A percentile compares a stretch with the other conserved stretches of the same genome.
phyloP scores from a whole-genome alignment of 2,113 vertebrate genomes.

The Bubo blakistoni region DNA sequence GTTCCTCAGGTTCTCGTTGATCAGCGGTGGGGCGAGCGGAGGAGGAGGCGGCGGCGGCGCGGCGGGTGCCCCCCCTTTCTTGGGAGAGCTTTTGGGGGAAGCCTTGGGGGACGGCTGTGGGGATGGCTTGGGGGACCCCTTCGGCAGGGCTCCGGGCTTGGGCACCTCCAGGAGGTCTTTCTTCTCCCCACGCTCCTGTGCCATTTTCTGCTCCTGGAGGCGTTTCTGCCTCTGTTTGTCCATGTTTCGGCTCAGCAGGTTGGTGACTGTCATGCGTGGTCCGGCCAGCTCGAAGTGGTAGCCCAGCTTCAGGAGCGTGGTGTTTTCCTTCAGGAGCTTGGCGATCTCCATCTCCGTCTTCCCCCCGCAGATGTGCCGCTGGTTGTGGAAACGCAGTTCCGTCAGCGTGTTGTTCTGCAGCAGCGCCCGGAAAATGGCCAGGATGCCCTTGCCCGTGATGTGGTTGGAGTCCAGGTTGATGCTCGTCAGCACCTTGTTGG shows the following conservation, averaged over 20 bases:
- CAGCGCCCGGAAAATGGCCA: slow-evolving; percentile 91
- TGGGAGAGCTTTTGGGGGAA: slow-evolving; percentile 82
- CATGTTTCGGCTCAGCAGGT: slow-evolving; percentile 96
- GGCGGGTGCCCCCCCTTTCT: slow-evolving; percentile 64
- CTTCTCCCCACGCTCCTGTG: slow-evolving; percentile 83
- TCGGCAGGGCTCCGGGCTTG: slow-evolving; percentile 52
- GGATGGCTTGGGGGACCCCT: slow-evolving; percentile 74
- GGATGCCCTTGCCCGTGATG: slow-evolving; percentile 92
- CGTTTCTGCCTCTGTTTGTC: slow-evolving; percentile 92
- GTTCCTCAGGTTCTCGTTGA: slow-evolving; percentile 83
- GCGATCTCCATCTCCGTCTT: slow-evolving; percentile 98
- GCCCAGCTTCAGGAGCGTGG: slow-evolving; percentile 91
- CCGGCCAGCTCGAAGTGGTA: slow-evolving; percentile 96
- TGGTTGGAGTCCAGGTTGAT: slow-evolving; percentile 97
- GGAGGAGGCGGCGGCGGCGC: slow-evolving; percentile 81
- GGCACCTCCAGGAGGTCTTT: slow-evolving; percentile 84
- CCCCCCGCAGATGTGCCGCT: slow-evolving; percentile 95
- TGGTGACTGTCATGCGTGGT: slow-evolving; percentile 94
- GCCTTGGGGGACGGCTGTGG: slow-evolving; percentile 82
- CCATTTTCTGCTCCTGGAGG: slow-evolving; percentile 90
- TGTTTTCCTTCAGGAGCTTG: slow-evolving; percentile 93
- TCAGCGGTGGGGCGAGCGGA: slow-evolving; percentile 80
- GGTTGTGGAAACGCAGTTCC: slow-evolving; percentile 97
- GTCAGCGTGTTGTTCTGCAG: slow-evolving; percentile 89
- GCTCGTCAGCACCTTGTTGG: slow-evolving; percentile 88